phyloP scores from a whole-genome alignment of 2,888 invertebrate genomes.

The Druceiella hillmani region DNA sequence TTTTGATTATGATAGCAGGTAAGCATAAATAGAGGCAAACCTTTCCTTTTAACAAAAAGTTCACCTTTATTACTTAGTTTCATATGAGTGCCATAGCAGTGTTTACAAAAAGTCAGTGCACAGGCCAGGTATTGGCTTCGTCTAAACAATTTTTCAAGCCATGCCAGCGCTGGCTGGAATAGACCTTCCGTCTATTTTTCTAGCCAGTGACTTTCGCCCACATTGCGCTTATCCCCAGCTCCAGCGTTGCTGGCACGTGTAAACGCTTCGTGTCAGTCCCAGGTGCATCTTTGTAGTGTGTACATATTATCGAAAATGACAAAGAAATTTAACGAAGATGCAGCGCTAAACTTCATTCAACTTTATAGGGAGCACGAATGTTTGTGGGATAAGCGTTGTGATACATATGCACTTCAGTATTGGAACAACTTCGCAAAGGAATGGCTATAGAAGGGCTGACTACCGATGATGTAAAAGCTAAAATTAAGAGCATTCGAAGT shows the following conservation, averaged over 20 bases:
- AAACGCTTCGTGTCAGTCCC: slow-evolving; percentile 16
- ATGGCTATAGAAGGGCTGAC: slow-evolving; percentile 12
- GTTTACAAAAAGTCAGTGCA: no score
- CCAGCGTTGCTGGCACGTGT: slow-evolving; percentile 22
- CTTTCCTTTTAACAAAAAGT: no score
- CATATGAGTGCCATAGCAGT: no score
- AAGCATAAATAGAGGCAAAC: no score
- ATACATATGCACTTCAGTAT: slow-evolving; percentile 22
- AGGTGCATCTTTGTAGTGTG: slow-evolving; percentile 19
- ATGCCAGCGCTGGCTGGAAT: slow-evolving; percentile 14
- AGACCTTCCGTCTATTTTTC: slow-evolving; percentile 21
- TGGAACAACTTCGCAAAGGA: slow-evolving; percentile 20
- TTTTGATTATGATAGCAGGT: no score
- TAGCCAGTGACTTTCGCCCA: slow-evolving; percentile 21
- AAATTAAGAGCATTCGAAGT: slow-evolving; percentile 21
- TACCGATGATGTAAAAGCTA: slow-evolving; percentile 12
- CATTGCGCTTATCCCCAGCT: slow-evolving; percentile 19
- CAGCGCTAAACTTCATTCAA: slow-evolving; percentile 17
- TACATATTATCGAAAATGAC: slow-evolving; percentile 15
- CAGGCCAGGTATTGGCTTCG: no score
- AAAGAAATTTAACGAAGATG: slow-evolving; percentile 21
- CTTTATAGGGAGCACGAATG: slow-evolving; percentile 20
- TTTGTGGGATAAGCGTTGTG: slow-evolving; percentile 23
- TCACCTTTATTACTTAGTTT: no score
- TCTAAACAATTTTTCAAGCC: no score